These are phyloP conservation scores for Delphinus delphis DNA, from an alignment of 2,113 vertebrate genomes.

Conservation along the genomic window DNA sequence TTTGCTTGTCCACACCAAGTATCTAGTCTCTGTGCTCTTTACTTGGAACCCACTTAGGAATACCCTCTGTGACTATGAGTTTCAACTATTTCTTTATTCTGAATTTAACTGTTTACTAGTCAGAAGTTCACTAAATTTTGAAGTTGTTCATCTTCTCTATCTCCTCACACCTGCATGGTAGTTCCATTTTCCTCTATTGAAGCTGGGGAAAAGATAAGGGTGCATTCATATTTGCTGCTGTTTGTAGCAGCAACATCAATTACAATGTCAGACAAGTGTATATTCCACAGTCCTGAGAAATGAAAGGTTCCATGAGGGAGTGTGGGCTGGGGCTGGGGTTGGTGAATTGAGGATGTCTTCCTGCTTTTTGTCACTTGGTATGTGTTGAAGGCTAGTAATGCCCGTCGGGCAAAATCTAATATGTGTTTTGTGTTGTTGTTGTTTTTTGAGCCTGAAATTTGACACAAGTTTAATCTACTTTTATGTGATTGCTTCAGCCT, in stretches of 20 bases:
- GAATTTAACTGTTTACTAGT: background rate
- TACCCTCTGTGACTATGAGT: background rate
- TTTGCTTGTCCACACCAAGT: background rate
- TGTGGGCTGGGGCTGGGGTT: background rate
- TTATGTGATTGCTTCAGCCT: background rate
- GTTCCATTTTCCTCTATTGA: background rate
- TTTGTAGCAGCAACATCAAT: slow-evolving; percentile 1
- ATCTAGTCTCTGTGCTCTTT: background rate
- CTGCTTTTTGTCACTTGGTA: slow-evolving; percentile 53
- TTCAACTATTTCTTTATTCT: background rate
- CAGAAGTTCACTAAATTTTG: background rate
- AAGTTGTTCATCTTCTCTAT: background rate
- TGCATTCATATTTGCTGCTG: background rate
- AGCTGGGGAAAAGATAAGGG: background rate
- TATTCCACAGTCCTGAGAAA: background rate
- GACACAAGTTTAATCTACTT: background rate
- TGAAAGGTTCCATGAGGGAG: slow-evolving; percentile 40
- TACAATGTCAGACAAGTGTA: slow-evolving; percentile 27
- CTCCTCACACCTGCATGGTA: background rate
- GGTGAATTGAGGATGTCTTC: slow-evolving; percentile 60
- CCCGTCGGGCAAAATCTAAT: background rate
- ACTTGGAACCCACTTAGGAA: background rate
- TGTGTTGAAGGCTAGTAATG: background rate
- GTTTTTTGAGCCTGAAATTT: background rate
- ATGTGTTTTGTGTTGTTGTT: background rate